These are phyloP conservation scores for Pyxicephalus adspersus DNA, from an alignment of 2,113 vertebrate genomes.

Conservation along the genomic window DNA sequence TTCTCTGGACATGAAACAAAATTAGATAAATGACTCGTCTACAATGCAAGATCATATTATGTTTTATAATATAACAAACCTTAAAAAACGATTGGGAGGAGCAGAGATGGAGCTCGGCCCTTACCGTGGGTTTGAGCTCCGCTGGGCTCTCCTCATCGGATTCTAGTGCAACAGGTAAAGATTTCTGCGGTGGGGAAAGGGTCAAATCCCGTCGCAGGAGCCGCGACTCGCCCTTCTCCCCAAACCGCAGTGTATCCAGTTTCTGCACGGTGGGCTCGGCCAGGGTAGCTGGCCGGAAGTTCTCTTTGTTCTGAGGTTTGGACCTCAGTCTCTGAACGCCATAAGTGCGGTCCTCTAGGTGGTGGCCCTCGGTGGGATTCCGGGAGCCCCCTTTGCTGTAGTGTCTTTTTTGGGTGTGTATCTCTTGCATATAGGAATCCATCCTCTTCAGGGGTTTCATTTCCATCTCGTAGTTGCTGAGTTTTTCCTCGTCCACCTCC, in stretches of 20 bases:
- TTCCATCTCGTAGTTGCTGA: constrained; percentile 90
- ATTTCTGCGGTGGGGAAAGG: constrained; percentile 92
- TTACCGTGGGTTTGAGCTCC: constrained; percentile 91
- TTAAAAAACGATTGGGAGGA: no score
- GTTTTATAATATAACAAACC: no score
- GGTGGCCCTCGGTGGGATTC: constrained; percentile 69
- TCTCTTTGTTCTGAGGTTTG: constrained; percentile 83
- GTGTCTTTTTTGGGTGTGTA: constrained; percentile 74
- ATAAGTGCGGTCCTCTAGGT: constrained; percentile 74
- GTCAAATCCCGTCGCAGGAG: constrained; percentile 93
- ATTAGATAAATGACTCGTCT: no score
- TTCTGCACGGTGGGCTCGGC: constrained; percentile 92
- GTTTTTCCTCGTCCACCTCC: constrained; percentile 85
- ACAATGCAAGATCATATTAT: no score
- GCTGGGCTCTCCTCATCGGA: constrained; percentile 86
- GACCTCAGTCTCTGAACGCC: constrained; percentile 85
- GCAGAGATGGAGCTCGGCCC: constrained; percentile 58
- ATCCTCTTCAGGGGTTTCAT: constrained; percentile 88
- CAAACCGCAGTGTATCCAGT: constrained; percentile 93
- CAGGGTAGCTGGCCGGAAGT: constrained; percentile 75
- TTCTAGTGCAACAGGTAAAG: constrained; percentile 89
- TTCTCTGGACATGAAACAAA: no score
- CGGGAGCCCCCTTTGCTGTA: constrained; percentile 69
- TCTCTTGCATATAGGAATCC: constrained; percentile 75
- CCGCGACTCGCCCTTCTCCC: constrained; percentile 87